Percentiles rank a stretch among this genome's conserved stretches.
Conservation (phyloP, 2,797 vertebrate genomes). For the Todus mexicanus region DNA sequence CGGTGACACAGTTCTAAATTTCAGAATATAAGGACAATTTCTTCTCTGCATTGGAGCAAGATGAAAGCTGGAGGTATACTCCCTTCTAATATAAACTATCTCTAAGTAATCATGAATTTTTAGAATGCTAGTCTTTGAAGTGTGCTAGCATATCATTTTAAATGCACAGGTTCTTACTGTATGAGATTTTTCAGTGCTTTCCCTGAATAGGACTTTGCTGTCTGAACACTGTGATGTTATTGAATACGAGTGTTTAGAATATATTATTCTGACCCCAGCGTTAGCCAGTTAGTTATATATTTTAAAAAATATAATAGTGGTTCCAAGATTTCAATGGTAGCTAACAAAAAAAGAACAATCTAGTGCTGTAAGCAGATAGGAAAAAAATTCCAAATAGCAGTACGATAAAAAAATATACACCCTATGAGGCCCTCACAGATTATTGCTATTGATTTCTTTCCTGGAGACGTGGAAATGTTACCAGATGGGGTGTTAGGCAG, state of each 20-base stretch:
- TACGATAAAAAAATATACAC: slow-evolving; percentile 78
- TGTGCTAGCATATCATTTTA: slow-evolving; percentile 24
- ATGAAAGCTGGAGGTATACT: slow-evolving; percentile 44
- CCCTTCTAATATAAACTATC: slow-evolving; percentile 41
- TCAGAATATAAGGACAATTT: slow-evolving; percentile 59
- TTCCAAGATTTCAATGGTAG: slow-evolving; percentile 60
- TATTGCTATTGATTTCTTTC: slow-evolving; percentile 99
- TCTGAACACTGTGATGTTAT: neutral
- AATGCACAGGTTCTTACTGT: slow-evolving; percentile 1
- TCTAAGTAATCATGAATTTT: slow-evolving; percentile 36
- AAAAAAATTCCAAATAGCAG: slow-evolving; percentile 74
- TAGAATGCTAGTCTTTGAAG: slow-evolving; percentile 34
- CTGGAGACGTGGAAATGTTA: slow-evolving; percentile 94
- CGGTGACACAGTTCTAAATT: slow-evolving; percentile 69
- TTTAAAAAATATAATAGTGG: slow-evolving; percentile 52
- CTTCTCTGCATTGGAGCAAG: slow-evolving; percentile 17
- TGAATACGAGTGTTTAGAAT: slow-evolving; percentile 31
- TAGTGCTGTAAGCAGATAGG: slow-evolving; percentile 71
- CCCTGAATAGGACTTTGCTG: neutral
- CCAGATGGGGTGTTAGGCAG: slow-evolving; percentile 95
- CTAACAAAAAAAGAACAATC: slow-evolving; percentile 66
- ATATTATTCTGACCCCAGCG: slow-evolving; percentile 36
- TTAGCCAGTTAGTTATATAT: neutral
- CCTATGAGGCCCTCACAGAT: slow-evolving; percentile 88
- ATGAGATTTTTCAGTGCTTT: slow-evolving; percentile 16